Evolutionary conservation across 53 echinoderm and acorn worm genomes (phyloP), one percentile per base, ranked within the genome.

Genomic region (Crossaster papposus): DNA sequence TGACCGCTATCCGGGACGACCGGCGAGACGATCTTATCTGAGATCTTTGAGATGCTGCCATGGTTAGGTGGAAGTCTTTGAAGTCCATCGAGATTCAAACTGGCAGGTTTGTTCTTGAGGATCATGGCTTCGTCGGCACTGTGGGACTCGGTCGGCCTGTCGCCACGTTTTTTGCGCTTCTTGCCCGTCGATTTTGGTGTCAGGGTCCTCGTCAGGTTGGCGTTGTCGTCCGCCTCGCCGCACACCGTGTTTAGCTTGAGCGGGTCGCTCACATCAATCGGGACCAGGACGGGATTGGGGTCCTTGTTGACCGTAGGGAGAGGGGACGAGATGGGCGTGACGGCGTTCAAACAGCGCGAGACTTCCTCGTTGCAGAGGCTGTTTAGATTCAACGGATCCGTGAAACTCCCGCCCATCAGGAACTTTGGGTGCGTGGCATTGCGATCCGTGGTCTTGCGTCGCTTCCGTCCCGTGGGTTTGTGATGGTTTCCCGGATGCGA

Each of bases 1-100:
- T 78, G 65, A 18, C 78, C 72, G 68, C 80, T 28, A 35, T 96
- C 98, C 78, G 97, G 95, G 82, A 98, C 76, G 82, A 98, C 98
- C 58, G 98, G 98, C 3, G 98, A 98, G 2, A 98, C 98, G 65
- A 98, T 98, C 81, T 98, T 98, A 83, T 98, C 95, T 22, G 91
- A 73, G 36, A 94, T 83, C 65, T 91, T 91, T 4, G 91, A 63
- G 36, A 65, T 38, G 23, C 71, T 73, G 22, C 50, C 80, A n/a
- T 85, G 85, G 34, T 85, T n/a, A n/a, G n/a, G 85, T 20, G 17
- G 51, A 20, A 28, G 85, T 54, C 72, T 85, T 22, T 36, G 14
- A n/a, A 26, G 26, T 14, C 35, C 37, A 1, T 86, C 68, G 30
- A 93, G 74, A 70, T 88, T 88, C 36, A 80, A 51, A 26, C 77